Base-by-base conservation (phyloP, 2,888 invertebrate genomes). In the Rhorus exstirpatorius region DNA sequence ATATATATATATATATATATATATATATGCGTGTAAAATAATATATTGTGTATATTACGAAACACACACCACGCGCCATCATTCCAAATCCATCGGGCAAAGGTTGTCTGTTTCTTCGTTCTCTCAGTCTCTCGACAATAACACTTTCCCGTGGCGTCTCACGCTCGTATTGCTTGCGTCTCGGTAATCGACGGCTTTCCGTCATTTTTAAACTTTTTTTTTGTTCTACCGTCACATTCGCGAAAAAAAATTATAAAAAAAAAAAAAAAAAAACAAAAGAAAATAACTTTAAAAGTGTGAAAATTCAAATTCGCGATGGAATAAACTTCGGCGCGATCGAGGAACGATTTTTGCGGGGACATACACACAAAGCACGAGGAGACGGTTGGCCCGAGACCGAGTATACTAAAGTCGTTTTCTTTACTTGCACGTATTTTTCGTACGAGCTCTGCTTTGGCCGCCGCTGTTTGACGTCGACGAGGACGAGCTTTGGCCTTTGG, bases 31-130 rank as follows among this genome's bases (percentile, higher is more conserved):
- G n/a, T n/a, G n/a, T n/a, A 19, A 49, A 21, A 49, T 19, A 49
- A 6, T 19, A 17, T 2, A 19, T 1, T 41, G 65, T 41, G 60
- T 7, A 49, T 49, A 63, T 70, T 61, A 63, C 24, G 83, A 85
- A 51, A 81, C 79, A 63, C 79, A 63, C 63, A 84, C 86, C 83
- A 78, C 84, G 86, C 79, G 87, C 87, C 49, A 82, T 81, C 85
- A 86, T 85, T 83, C 84, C 86, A 70, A 87, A 86, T 79, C 86
- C 84, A 78, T 87, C 84, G 77, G 86, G 89, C 85, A 60, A 87
- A 86, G 68, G 88, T 86, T 82, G 84, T 81, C 61, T 87, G 85
- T 70, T 88, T 84, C 46, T 82, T 84, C 78, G 84, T 75, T 68
- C 80, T 63, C 55, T 84, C 58, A 81, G 81, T 83, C 79, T 77